Percentiles rank a stretch among this genome's conserved stretches.
Conservation (phyloP, 2,113 vertebrate genomes). For the Cyanistes caeruleus region DNA sequence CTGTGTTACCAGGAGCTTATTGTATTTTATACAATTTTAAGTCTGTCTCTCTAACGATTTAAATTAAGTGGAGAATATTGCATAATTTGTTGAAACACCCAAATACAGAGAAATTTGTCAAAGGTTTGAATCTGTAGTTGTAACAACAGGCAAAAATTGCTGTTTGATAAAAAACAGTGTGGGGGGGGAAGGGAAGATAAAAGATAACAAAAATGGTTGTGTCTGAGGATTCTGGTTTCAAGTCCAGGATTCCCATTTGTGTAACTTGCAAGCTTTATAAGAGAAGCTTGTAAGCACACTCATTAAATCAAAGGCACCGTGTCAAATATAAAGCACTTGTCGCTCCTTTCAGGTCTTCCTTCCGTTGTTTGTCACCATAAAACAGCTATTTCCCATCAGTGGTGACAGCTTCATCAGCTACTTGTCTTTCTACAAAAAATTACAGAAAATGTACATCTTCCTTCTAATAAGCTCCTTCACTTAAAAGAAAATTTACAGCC, state of each 20-base stretch:
- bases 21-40: neutral
- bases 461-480: neutral
- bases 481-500: neutral
- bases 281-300: neutral
- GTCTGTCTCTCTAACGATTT: neutral
- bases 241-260: neutral
- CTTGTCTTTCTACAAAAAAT: neutral
- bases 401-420: constrained; percentile 21
- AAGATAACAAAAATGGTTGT: neutral
- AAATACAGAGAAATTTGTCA: neutral
- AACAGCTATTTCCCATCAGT: neutral
- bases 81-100: neutral
- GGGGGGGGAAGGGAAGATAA: neutral
- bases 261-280: neutral
- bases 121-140: neutral
- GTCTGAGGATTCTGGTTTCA: neutral
- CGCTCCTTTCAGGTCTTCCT: neutral
- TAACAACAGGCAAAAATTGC: neutral
- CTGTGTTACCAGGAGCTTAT: neutral
- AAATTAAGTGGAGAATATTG: neutral
- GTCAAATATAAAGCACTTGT: neutral
- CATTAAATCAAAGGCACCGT: neutral
- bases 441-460: neutral
- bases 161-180: neutral
- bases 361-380: neutral